Conservation (phyloP, 2,113 vertebrate species). For the Okapia johnstoni region DNA sequence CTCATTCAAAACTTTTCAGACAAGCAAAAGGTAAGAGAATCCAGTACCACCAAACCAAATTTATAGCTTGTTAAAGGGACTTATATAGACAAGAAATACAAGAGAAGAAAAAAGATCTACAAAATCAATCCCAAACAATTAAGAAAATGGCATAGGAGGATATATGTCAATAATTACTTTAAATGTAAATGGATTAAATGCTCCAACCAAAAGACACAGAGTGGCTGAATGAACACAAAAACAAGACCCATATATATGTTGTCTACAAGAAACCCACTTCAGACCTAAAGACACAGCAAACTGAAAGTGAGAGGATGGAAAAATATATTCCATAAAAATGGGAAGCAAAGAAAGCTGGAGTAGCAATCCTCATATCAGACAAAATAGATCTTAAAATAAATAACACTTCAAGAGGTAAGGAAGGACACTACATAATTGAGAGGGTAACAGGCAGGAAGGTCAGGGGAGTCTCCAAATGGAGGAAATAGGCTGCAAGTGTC, state of each 20-base stretch:
- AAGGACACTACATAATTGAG: background rate
- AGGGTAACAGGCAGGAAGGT: background rate
- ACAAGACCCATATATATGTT: background rate
- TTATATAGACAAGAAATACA: background rate
- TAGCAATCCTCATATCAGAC: background rate
- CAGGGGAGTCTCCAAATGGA: background rate
- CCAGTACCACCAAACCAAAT: background rate
- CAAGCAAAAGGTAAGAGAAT: background rate
- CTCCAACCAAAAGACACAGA: background rate
- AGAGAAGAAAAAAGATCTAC: background rate
- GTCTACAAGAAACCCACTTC: background rate
- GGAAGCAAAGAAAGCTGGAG: background rate
- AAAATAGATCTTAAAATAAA: background rate
- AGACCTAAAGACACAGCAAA: background rate
- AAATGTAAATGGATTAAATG: background rate
- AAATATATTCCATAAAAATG: background rate
- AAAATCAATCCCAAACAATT: background rate
- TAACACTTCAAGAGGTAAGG: background rate
- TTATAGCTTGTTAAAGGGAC: background rate
- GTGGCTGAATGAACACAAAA: background rate
- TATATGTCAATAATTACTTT: background rate
- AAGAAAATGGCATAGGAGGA: background rate
- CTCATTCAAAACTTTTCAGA: background rate
- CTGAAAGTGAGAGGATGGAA: background rate
- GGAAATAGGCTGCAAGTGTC: background rate